phyloP scores from a whole-genome alignment of 2,888 invertebrate genomes.

The Cataglyphis livida region DNA sequence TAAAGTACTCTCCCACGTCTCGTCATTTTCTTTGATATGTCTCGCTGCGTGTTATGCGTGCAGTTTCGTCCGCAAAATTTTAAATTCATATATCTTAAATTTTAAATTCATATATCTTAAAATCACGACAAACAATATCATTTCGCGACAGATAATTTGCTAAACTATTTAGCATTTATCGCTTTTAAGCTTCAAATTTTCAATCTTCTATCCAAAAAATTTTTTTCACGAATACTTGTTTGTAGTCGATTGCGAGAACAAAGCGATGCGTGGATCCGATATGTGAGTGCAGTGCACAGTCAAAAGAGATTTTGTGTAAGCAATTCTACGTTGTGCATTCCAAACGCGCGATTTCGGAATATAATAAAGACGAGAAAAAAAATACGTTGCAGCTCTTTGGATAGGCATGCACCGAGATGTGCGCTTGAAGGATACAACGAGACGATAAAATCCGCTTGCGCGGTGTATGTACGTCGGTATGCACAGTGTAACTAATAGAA shows the following conservation, averaged over 20 bases:
- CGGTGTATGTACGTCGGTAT: conserved; percentile 56
- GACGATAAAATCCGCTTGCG: conserved; percentile 43
- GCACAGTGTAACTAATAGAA: conserved; percentile 44
- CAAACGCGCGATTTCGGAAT: conserved; percentile 32
- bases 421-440: conserved; percentile 38
- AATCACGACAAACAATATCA: not conserved
- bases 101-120: not conserved
- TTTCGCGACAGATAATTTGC: conserved; percentile 63
- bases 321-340: conserved; percentile 64
- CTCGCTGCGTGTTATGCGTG: not conserved
- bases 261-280: conserved; percentile 67
- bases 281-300: conserved; percentile 58
- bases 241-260: not conserved
- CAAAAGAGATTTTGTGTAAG: conserved; percentile 54
- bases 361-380: conserved; percentile 30
- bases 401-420: conserved; percentile 81
- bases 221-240: conserved; percentile 1
- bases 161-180: conserved; percentile 40
- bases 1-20: conserved; percentile 21
- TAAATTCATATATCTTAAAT: not conserved
- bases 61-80: not conserved
- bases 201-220: not conserved
- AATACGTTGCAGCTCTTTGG: conserved; percentile 15
- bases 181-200: not conserved
- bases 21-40: not conserved